Evolutionary conservation across 1,140 invertebrate genomes (phyloP).

Genomic region (Nasonia giraulti): DNA sequence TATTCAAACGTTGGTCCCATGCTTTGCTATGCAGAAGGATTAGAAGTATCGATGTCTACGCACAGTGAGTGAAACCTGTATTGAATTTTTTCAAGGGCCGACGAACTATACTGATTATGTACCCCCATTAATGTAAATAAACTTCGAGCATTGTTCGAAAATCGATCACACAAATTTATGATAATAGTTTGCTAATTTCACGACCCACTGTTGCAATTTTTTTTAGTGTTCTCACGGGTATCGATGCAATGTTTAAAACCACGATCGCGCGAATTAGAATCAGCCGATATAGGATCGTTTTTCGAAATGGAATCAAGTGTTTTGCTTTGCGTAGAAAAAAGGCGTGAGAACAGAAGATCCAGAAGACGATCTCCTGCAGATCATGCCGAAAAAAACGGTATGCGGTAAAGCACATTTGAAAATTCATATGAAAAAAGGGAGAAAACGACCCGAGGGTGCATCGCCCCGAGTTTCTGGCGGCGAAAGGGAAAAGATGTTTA

Average conservation of each 20-base stretch:
- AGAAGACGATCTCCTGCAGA: not conserved
- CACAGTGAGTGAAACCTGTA: too few species aligned
- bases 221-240: not conserved
- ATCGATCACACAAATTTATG: not conserved
- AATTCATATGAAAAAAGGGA: not conserved
- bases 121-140: not conserved
- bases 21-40: not conserved
- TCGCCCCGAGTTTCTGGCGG: not conserved
- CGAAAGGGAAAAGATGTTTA: constrained; percentile 34
- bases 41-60: not conserved
- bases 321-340: not conserved
- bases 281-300: not conserved
- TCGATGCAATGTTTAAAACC: not conserved
- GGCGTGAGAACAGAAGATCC: not conserved
- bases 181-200: not conserved
- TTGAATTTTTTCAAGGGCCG: not conserved
- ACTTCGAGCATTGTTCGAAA: not conserved
- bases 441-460: constrained; percentile 14
- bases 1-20: not conserved
- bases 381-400: not conserved
- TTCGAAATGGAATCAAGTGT: constrained; percentile 6
- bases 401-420: not conserved
- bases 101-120: not conserved
- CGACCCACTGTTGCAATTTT: too few species aligned
- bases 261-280: not conserved